Conservation (phyloP, 2,113 vertebrate genomes). For the Dicerorhinus sumatrensis region DNA sequence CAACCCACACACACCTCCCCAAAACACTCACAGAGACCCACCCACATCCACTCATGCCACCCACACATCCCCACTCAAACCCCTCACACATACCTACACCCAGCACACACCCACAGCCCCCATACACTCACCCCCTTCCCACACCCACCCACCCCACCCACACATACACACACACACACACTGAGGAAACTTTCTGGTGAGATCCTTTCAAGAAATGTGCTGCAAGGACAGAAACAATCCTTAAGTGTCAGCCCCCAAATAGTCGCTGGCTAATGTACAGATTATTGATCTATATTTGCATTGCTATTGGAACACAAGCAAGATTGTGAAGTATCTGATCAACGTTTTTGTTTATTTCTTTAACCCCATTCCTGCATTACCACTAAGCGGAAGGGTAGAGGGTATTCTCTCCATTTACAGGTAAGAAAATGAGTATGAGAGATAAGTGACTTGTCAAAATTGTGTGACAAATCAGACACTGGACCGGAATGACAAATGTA, state of each 20-base stretch:
- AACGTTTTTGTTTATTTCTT: background rate
- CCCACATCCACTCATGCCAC: too few relatives aligned
- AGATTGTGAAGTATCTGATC: background rate
- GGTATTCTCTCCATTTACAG: background rate
- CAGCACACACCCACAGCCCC: too few relatives aligned
- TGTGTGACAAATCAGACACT: background rate
- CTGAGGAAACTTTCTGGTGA: background rate
- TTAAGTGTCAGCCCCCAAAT: background rate
- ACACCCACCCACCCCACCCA: background rate
- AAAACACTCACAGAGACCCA: too few relatives aligned
- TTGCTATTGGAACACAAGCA: constrained; percentile 10
- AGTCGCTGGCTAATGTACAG: background rate
- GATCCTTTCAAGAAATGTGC: background rate
- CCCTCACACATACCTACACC: too few relatives aligned
- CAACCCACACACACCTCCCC: too few relatives aligned
- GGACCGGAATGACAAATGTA: background rate
- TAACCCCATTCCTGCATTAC: background rate
- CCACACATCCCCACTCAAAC: too few relatives aligned
- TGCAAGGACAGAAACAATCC: background rate
- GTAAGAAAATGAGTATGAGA: constrained; percentile 40
- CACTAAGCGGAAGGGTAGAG: background rate
- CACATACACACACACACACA: background rate
- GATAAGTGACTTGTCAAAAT: constrained; percentile 25
- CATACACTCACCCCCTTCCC: too few relatives aligned
- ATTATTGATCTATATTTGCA: background rate